Percentiles rank a stretch among this genome's conserved stretches.
phyloP scores from a whole-genome alignment of 2,113 vertebrate species.

The Psettodes erumei region DNA sequence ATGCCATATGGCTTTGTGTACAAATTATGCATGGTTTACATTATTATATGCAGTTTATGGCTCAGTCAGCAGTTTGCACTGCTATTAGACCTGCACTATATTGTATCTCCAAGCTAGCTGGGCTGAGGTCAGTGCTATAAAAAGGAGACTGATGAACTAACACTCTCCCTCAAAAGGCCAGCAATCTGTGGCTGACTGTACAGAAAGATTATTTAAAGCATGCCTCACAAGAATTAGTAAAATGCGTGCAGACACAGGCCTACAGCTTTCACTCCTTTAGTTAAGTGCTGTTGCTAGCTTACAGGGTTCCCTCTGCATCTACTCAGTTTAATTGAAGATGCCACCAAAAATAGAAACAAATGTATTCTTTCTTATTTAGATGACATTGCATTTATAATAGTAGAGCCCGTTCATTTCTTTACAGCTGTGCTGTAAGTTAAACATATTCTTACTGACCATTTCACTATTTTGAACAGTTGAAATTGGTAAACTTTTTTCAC shows the following conservation, averaged over 20 bases:
- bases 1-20: background rate
- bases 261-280: background rate
- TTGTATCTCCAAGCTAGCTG: slow-evolving; percentile 46
- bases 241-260: background rate
- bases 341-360: background rate
- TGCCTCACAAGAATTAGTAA: background rate
- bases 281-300: background rate
- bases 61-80: slow-evolving; percentile 35
- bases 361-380: background rate
- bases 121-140: slow-evolving; percentile 16
- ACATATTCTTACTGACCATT: no score
- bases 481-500: no score
- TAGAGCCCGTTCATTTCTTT: no score
- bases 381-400: background rate
- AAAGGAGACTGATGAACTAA: background rate
- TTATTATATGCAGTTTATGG: slow-evolving; percentile 41
- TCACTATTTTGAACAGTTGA: no score
- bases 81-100: slow-evolving; percentile 6
- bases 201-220: slow-evolving; percentile 5
- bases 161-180: background rate
- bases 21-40: slow-evolving; percentile 49
- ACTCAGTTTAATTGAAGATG: background rate
- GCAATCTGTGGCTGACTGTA: slow-evolving; percentile 3
- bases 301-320: background rate
- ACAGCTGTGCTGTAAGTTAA: no score